Percentiles rank a stretch among this genome's conserved stretches.
These are phyloP conservation scores for Battus philenor DNA, from an alignment of 1,140 invertebrate genomes.

Conservation along the genomic window DNA sequence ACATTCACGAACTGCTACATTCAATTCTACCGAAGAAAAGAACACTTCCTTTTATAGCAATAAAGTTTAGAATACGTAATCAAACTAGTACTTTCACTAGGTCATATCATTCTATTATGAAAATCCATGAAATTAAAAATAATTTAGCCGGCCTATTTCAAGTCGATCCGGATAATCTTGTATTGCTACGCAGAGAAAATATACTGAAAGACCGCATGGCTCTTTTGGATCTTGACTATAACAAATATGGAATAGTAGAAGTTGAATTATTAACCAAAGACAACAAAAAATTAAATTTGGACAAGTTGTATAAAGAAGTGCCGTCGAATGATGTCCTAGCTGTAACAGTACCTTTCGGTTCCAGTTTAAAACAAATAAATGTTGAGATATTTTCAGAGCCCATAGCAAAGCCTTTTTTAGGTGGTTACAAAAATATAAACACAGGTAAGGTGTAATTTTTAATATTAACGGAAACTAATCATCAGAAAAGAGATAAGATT, in stretches of 20 bases:
- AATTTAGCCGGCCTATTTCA: conserved; percentile 62
- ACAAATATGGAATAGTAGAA: conserved; percentile 69
- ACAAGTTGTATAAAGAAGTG: conserved; percentile 65
- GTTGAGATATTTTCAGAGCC: conserved; percentile 76
- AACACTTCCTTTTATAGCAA: conserved; percentile 58
- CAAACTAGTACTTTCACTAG: conserved; percentile 65
- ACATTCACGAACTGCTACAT: conserved; percentile 56
- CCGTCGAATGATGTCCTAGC: conserved; percentile 75
- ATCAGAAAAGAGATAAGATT: too few species aligned
- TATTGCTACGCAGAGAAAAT: conserved; percentile 52
- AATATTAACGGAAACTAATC: not conserved
- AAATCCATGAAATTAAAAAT: conserved; percentile 66
- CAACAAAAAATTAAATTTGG: conserved; percentile 56
- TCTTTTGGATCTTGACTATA: conserved; percentile 63
- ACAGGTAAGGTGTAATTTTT: conserved; percentile 50
- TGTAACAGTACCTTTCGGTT: conserved; percentile 69
- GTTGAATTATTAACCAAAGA: conserved; percentile 67
- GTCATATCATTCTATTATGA: conserved; percentile 63
- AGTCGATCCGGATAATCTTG: conserved; percentile 48
- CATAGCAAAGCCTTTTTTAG: conserved; percentile 79
- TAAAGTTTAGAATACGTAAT: conserved; percentile 66
- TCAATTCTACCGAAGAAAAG: conserved; percentile 56
- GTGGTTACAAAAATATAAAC: conserved; percentile 78
- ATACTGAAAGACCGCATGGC: conserved; percentile 58
- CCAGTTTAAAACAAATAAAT: conserved; percentile 71